A percentile compares a stretch with the other conserved stretches of the same genome.
Conservation (phyloP, 2,113 vertebrate genomes). For the Bujurquina vittata region DNA sequence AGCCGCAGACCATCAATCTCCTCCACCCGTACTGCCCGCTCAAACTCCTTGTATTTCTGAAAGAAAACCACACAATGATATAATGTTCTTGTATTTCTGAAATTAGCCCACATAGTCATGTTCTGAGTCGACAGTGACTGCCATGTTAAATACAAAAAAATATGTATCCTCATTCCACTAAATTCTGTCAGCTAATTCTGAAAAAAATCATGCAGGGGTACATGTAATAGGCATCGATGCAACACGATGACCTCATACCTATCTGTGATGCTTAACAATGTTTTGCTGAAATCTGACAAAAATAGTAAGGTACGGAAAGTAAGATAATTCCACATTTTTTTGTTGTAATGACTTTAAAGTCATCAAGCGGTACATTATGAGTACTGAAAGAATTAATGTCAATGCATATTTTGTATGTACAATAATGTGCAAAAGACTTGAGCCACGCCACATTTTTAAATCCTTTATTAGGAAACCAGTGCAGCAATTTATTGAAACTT, state of each 20-base stretch:
- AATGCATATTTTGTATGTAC: background rate
- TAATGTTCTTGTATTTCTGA: slow-evolving; percentile 93
- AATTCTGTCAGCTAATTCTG: background rate
- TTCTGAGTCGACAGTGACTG: background rate
- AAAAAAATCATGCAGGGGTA: background rate
- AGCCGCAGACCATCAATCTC: slow-evolving; percentile 96
- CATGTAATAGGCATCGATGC: background rate
- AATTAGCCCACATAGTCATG: slow-evolving; percentile 33
- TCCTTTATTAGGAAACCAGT: background rate
- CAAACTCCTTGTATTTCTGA: slow-evolving; percentile 98
- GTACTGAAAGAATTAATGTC: background rate
- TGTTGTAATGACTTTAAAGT: background rate
- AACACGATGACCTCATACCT: background rate
- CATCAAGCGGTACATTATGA: background rate
- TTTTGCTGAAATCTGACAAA: background rate
- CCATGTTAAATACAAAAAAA: background rate
- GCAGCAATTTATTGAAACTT: background rate
- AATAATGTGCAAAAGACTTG: background rate
- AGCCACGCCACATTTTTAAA: accelerated
- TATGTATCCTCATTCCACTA: background rate
- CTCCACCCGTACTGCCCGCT: slow-evolving; percentile 91
- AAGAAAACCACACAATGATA: slow-evolving; percentile 39
- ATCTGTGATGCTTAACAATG: background rate
- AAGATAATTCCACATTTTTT: background rate
- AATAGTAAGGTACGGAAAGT: background rate